phyloP scores from a whole-genome alignment of 2,113 vertebrate genomes.

The Cryptotis parvus region DNA sequence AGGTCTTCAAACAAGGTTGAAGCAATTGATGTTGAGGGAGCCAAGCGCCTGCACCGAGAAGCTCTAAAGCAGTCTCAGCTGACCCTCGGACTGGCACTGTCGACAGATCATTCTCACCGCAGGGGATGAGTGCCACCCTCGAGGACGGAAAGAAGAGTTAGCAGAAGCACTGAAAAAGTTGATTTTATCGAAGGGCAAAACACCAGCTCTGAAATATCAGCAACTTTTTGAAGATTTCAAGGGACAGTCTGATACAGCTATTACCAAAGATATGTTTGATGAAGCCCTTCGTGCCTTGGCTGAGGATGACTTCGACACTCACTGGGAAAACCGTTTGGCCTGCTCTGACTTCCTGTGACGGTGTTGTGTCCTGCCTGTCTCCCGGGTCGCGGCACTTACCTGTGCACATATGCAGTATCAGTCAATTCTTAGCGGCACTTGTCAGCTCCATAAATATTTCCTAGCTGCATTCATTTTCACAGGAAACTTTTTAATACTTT shows the following conservation, averaged over 20 bases:
- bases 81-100: slow-evolving; percentile 98
- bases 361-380: background rate
- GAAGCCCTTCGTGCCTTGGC: slow-evolving; percentile 95
- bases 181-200: slow-evolving; percentile 96
- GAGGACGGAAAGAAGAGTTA: slow-evolving; percentile 96
- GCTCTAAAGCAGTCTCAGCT: slow-evolving; percentile 97
- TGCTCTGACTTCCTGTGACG: slow-evolving; percentile 88
- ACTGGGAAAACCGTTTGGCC: slow-evolving; percentile 97
- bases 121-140: slow-evolving; percentile 98
- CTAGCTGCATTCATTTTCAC: background rate
- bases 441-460: slow-evolving; percentile 2
- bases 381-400: background rate
- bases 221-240: slow-evolving; percentile 98
- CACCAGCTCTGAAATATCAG: slow-evolving; percentile 96
- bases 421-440: background rate
- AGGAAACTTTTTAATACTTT: background rate
- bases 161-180: slow-evolving; percentile 95
- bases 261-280: slow-evolving; percentile 98
- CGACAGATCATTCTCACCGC: slow-evolving; percentile 98
- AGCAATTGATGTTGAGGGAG: slow-evolving; percentile 96
- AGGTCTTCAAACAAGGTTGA: slow-evolving; percentile 96
- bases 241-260: slow-evolving; percentile 94
- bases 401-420: background rate
- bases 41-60: slow-evolving; percentile 96
- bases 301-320: slow-evolving; percentile 97